phyloP scores from a whole-genome alignment of 1,140 invertebrate species.

The Drosophila teissieri region DNA sequence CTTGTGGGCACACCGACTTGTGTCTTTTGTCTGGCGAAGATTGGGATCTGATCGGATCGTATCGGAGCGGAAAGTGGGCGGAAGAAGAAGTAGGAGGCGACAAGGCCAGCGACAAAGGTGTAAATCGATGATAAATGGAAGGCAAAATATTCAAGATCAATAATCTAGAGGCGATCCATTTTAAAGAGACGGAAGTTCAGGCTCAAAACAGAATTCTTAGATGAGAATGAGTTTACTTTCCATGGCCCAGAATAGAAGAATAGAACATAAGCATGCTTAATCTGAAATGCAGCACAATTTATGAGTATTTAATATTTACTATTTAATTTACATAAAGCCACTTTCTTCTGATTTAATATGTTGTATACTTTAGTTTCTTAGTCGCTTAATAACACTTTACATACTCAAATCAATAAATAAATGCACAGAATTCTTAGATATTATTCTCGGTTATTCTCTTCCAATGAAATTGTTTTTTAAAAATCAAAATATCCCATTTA shows the following conservation, averaged over 20 bases:
- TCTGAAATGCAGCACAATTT: too few species aligned
- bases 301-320: too few species aligned
- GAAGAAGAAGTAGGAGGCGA: not conserved
- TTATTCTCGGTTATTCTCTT: too few species aligned
- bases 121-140: slow-evolving; percentile 40
- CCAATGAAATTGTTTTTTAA: not conserved
- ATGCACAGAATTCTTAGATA: too few species aligned
- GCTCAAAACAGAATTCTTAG: slow-evolving; percentile 1
- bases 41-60: slow-evolving; percentile 34
- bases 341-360: too few species aligned
- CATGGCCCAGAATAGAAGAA: not conserved
- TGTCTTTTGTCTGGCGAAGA: slow-evolving; percentile 39
- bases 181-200: slow-evolving; percentile 9
- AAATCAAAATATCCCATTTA: slow-evolving; percentile 58
- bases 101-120: slow-evolving; percentile 28
- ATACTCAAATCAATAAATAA: too few species aligned
- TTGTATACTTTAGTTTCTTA: too few species aligned
- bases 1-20: slow-evolving; percentile 41
- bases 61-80: slow-evolving; percentile 46
- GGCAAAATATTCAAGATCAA: slow-evolving; percentile 17
- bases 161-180: not conserved
- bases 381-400: too few species aligned
- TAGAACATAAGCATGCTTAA: not conserved
- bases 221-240: slow-evolving; percentile 1
- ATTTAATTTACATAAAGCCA: too few species aligned